Conservation (phyloP, 2,797 vertebrate genomes). For the Enteromius unitaeniatus region DNA sequence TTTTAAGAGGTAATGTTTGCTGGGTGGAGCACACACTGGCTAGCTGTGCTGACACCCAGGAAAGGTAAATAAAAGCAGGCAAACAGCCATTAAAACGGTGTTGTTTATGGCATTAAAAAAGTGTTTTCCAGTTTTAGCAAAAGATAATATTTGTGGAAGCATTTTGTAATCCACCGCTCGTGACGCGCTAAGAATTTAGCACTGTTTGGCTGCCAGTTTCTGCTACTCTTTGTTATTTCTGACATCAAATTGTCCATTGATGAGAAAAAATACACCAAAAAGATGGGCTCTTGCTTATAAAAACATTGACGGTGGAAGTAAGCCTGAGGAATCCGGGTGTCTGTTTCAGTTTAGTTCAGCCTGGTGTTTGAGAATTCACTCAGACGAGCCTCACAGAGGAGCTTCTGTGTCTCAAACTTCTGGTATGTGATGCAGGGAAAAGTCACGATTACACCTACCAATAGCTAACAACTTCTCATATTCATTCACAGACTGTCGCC, state of each 20-base stretch:
- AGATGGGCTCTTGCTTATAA: conserved; percentile 26
- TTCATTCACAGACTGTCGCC: conserved; percentile 38
- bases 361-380: conserved; percentile 16
- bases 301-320: conserved; percentile 22
- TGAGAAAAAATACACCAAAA: conserved; percentile 41
- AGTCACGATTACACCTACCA: conserved; percentile 23
- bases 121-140: conserved; percentile 23
- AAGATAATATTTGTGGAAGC: conserved; percentile 43
- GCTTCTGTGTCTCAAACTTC: not conserved
- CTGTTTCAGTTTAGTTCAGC: conserved; percentile 13
- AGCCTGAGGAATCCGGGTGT: conserved; percentile 23
- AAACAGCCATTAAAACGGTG: conserved; percentile 26
- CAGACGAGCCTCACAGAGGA: conserved; percentile 25
- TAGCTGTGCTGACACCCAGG: conserved; percentile 31
- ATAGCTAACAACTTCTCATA: conserved; percentile 17
- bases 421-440: conserved; percentile 34
- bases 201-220: not conserved
- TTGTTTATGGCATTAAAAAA: conserved; percentile 2
- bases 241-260: conserved; percentile 23
- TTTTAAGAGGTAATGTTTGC: conserved; percentile 15
- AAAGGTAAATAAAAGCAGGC: conserved; percentile 40
- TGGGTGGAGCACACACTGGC: not conserved
- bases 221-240: not conserved
- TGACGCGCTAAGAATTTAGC: conserved; percentile 7
- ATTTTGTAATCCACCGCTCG: conserved; percentile 2